Evolutionary conservation across 1,140 invertebrate genomes (phyloP).

Genomic region (Eupristina koningsbergeri): DNA sequence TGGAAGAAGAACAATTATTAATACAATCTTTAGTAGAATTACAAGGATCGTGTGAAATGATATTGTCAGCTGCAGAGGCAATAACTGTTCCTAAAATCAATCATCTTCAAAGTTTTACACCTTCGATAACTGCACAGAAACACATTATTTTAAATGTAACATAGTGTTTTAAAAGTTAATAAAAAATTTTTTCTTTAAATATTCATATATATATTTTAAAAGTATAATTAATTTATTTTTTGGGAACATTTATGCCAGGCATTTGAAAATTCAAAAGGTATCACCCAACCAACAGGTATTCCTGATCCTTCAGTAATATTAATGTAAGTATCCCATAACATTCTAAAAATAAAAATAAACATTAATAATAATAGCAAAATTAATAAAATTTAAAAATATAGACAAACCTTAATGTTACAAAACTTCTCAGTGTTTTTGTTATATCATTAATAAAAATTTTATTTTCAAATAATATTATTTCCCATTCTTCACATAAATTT

Average conservation of each 20-base stretch:
- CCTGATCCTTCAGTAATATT: constrained; percentile 65
- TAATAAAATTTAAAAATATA: constrained; percentile 18
- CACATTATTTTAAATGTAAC: constrained; percentile 78
- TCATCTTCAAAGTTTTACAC: constrained; percentile 70
- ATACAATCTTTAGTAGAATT: constrained; percentile 77
- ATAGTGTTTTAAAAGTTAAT: no score
- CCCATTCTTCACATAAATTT: constrained; percentile 65
- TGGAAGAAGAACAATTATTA: constrained; percentile 80
- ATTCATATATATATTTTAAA: background rate
- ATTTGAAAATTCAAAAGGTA: constrained; percentile 66
- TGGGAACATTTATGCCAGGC: constrained; percentile 66
- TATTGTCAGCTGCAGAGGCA: constrained; percentile 76
- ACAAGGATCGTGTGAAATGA: constrained; percentile 80
- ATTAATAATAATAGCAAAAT: background rate
- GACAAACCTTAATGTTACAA: constrained; percentile 53
- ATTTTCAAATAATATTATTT: constrained; percentile 64
- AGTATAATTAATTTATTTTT: background rate
- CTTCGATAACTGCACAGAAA: constrained; percentile 76
- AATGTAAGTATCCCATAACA: constrained; percentile 75
- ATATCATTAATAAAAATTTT: constrained; percentile 56
- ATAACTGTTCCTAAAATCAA: constrained; percentile 60
- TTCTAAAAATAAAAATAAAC: constrained; percentile 66
- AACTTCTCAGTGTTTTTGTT: constrained; percentile 65
- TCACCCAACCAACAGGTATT: constrained; percentile 76
- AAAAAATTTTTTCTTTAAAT: constrained; percentile 40